phyloP scores from a whole-genome alignment of 2,797 vertebrate species.

The Apogon talboti region DNA sequence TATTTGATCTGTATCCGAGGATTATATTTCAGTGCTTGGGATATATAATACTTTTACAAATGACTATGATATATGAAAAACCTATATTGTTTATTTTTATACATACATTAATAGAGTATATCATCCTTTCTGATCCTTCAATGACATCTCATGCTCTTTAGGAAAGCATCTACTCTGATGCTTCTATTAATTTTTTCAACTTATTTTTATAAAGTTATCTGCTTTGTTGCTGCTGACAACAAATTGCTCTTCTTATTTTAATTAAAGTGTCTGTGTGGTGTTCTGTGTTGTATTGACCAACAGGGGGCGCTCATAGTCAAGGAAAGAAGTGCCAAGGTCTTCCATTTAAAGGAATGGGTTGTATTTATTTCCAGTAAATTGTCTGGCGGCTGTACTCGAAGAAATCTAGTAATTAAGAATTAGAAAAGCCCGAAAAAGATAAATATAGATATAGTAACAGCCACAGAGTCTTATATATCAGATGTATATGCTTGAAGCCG shows the following conservation, averaged over 20 bases:
- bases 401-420: conserved; percentile 14
- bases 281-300: conserved; percentile 32
- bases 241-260: conserved; percentile 1
- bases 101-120: neutral
- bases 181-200: neutral
- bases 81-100: neutral
- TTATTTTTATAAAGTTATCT: neutral
- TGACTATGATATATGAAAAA: neutral
- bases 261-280: neutral
- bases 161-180: neutral
- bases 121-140: neutral
- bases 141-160: neutral
- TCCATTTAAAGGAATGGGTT: conserved; percentile 54
- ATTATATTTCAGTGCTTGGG: neutral
- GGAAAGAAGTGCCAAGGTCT: conserved; percentile 38
- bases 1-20: neutral
- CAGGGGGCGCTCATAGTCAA: conserved; percentile 67
- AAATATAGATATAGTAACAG: conserved; percentile 21
- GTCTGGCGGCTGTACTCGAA: conserved; percentile 11
- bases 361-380: conserved; percentile 53
- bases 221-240: conserved; percentile 3
- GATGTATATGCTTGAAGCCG: conserved; percentile 64
- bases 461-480: conserved; percentile 43
- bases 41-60: neutral
- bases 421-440: neutral